Evolutionary conservation across 2,797 vertebrate species (phyloP).

Genomic region (Acanthurus leucopareius): DNA sequence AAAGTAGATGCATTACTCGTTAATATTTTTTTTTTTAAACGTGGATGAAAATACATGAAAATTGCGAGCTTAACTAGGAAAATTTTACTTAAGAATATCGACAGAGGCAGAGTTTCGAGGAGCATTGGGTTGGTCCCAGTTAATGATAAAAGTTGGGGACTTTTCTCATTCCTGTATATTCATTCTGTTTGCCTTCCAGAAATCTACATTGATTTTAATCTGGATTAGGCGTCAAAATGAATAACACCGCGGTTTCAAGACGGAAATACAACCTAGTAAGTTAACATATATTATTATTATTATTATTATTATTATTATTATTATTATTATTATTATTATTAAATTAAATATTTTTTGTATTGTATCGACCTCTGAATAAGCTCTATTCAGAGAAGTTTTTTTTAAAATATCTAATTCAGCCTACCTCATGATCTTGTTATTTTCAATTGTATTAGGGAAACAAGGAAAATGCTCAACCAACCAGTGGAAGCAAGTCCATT

Average conservation of each 20-base stretch:
- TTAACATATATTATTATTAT: neutral
- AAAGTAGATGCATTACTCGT: too few species aligned
- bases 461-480: constrained; percentile 85
- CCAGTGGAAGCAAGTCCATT: constrained; percentile 49
- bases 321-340: neutral
- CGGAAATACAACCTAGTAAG: constrained; percentile 69
- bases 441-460: constrained; percentile 72
- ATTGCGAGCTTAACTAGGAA: too few species aligned
- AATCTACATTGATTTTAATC: too few species aligned
- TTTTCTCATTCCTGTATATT: too few species aligned
- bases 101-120: too few species aligned
- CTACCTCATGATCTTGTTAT: neutral
- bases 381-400: neutral
- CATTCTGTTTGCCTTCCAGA: too few species aligned
- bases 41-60: too few species aligned
- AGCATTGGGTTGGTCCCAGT: too few species aligned
- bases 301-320: too few species aligned
- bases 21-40: too few species aligned
- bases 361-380: neutral
- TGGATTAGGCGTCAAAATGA: constrained; percentile 60
- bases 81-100: too few species aligned
- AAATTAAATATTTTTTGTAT: neutral
- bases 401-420: neutral
- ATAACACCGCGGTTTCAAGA: constrained; percentile 45
- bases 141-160: too few species aligned